Base-by-base conservation (phyloP, 2,113 vertebrate genomes). In the Rhynchomys soricoides region DNA sequence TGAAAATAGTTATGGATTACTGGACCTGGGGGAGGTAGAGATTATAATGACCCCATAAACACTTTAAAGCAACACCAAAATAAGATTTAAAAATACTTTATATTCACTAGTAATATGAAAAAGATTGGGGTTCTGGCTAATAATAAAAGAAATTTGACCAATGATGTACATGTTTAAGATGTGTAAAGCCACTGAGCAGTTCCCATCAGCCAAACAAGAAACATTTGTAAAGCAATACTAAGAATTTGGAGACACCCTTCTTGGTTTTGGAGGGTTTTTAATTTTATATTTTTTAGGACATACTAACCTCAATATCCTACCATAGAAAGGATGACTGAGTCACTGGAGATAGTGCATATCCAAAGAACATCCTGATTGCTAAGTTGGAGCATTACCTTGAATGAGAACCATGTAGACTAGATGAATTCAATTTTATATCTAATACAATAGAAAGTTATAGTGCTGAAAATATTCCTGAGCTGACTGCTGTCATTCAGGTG, bases 21-120 rank as follows among this genome's bases (percentile, higher is more conserved):
- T 7, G 68, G 74, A 5, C 1, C 21, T 6, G 5, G 29, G 45
- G 16, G 50, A 79, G 78, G 74, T 70, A 6, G 37, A 90, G 79
- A 70, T 31, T 85, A 57, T 52, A 94, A 75, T 79, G 9, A 57
- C 16, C 16, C 1, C n/a, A 95, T 68, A 75, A 83, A 59, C 24
- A 77, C 68, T 57, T 57, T 83, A 62, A 82, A 89, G 21, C 24
- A 87, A 21, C 68, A 66, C 10, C 10, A 73, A 71, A 75, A 34
- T 5, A 0, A 55, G 12, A 37, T 86, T 83, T 83, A 50, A 71
- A 88, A 43, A 17, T 31, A 91, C 89, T 93, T 96, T 95, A 96
- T 96, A 93, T 85, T 94, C 94, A 90, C 93, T 95, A 19, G 91
- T 57, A 22, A 45, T 88, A 43, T n/a, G n/a, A 55, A 52, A 88